A percentile compares a stretch with the other conserved stretches of the same genome.
Conservation (phyloP, 2,113 vertebrate species). For the Apodemus speciosus region DNA sequence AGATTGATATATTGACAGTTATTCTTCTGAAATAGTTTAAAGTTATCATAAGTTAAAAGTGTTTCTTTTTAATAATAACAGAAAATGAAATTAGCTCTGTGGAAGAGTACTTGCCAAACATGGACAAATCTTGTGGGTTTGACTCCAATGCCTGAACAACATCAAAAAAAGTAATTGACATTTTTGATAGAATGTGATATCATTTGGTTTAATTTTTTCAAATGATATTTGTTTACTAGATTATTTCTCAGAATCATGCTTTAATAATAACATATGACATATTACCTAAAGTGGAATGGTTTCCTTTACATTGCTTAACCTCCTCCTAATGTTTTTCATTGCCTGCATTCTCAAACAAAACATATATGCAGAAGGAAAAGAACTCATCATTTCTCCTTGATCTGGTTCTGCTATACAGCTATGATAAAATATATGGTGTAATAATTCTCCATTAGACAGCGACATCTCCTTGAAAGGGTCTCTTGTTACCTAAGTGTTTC, state of each 20-base stretch:
- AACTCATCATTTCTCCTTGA: conserved; percentile 38
- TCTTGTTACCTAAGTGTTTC: conserved; percentile 65
- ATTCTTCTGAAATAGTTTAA: conserved; percentile 19
- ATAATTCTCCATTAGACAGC: conserved; percentile 74
- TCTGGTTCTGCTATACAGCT: conserved; percentile 36
- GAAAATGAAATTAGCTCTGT: neutral
- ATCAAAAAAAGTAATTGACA: neutral
- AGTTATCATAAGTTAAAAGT: neutral
- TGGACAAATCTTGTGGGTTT: neutral
- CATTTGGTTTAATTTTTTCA: neutral
- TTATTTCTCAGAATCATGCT: conserved; percentile 16
- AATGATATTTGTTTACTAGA: neutral
- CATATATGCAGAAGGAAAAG: neutral
- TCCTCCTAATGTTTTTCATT: neutral
- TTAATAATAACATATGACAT: neutral
- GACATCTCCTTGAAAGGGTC: conserved; percentile 64
- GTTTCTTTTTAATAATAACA: neutral
- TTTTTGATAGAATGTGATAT: neutral
- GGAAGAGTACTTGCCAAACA: neutral
- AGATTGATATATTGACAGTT: neutral
- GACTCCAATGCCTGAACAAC: neutral
- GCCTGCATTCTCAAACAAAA: neutral
- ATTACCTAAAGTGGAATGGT: neutral
- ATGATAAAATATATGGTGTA: conserved; percentile 55
- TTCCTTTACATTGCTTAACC: neutral